These are phyloP conservation scores for Elgaria multicarinata DNA, from an alignment of 2,113 vertebrate species.

Conservation along the genomic window DNA sequence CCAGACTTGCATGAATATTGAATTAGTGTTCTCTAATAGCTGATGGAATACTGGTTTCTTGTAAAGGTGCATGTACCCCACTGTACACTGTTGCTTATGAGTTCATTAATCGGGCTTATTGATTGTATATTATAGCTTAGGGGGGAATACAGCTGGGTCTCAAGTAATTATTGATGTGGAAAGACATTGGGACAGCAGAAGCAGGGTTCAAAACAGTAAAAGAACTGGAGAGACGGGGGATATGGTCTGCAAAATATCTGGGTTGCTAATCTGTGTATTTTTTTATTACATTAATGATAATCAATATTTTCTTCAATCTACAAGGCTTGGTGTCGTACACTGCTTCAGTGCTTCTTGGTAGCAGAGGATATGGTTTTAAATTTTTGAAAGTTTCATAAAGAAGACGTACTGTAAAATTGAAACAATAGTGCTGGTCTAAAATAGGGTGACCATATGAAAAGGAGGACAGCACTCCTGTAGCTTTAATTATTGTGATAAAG, in stretches of 20 bases:
- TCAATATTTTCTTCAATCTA: not conserved
- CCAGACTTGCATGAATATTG: not conserved
- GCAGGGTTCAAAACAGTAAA: not conserved
- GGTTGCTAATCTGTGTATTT: not conserved
- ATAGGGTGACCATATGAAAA: too few species aligned
- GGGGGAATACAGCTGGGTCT: not conserved
- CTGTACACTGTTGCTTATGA: not conserved
- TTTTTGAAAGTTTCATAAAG: not conserved
- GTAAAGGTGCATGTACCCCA: not conserved
- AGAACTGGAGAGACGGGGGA: not conserved
- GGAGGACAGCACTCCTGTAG: too few species aligned
- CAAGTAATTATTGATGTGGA: constrained; percentile 2
- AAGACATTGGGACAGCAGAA: not conserved
- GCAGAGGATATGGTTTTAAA: not conserved
- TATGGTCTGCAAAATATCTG: not conserved
- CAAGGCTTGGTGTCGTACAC: not conserved
- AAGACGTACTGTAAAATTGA: not conserved
- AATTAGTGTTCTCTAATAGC: constrained; percentile 20
- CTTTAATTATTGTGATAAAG: too few species aligned
- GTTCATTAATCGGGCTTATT: constrained; percentile 16
- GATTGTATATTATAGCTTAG: not conserved
- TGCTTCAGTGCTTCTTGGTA: not conserved
- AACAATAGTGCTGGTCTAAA: not conserved
- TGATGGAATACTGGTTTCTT: not conserved
- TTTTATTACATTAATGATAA: constrained; percentile 1